Percentiles rank a stretch among this genome's conserved stretches.
phyloP scores from a whole-genome alignment of 2,888 invertebrate genomes.

The Urechis unicinctus region DNA sequence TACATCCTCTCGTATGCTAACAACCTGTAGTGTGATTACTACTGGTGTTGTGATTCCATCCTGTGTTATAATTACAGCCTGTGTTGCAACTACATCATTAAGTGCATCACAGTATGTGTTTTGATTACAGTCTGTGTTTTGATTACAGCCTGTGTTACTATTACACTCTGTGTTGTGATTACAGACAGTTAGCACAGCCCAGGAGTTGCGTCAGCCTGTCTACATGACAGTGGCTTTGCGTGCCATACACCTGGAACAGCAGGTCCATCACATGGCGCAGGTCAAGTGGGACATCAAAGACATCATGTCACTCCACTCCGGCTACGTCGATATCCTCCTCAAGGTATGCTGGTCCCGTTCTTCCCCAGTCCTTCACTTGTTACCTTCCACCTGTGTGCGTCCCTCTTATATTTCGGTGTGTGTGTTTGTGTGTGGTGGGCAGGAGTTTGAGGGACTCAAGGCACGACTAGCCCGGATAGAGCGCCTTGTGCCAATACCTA shows the following conservation, averaged over 20 bases:
- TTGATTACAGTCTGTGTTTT: no score
- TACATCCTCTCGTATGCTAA: no score
- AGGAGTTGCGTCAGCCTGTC: slow-evolving; percentile 74
- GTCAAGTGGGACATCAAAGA: slow-evolving; percentile 81
- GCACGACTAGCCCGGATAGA: slow-evolving; percentile 68
- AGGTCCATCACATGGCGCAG: slow-evolving; percentile 73
- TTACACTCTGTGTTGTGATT: background rate
- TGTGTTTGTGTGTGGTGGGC: slow-evolving; percentile 2
- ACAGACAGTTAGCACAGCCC: slow-evolving; percentile 66
- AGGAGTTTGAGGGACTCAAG: slow-evolving; percentile 64
- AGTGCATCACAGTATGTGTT: background rate
- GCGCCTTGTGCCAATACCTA: slow-evolving; percentile 65
- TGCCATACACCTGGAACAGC: slow-evolving; percentile 69
- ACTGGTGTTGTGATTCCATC: background rate
- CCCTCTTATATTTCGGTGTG: background rate
- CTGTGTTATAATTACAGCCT: background rate
- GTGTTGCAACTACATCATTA: background rate
- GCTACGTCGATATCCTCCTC: slow-evolving; percentile 61
- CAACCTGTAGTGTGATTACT: no score
- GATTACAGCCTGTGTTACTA: background rate
- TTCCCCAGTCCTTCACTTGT: background rate
- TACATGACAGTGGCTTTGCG: slow-evolving; percentile 80
- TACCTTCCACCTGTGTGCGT: background rate
- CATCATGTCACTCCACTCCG: slow-evolving; percentile 88
- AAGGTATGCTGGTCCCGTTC: slow-evolving; percentile 30